A percentile compares a stretch with the other conserved stretches of the same genome.
Conservation (phyloP, 2,797 vertebrate species). For the Novumbra hubbsi region DNA sequence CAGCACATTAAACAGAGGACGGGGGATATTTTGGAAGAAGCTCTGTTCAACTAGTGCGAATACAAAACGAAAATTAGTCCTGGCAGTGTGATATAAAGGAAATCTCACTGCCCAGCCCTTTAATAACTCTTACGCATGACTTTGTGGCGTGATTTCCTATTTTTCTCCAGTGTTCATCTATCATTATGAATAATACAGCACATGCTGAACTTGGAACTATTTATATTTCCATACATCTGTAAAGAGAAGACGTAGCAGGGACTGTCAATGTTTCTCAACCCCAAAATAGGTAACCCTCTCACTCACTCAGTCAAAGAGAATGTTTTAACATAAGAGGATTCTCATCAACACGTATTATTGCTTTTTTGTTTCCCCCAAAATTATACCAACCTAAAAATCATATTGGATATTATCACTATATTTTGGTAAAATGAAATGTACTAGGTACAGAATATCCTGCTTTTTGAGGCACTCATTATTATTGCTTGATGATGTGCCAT, state of each 20-base stretch:
- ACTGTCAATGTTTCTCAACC: not conserved
- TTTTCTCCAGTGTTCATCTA: not conserved
- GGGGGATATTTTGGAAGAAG: not conserved
- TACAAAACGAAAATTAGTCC: not conserved
- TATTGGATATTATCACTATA: not conserved
- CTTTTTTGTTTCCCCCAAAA: not conserved
- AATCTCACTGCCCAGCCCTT: not conserved
- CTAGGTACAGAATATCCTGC: not conserved
- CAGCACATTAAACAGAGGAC: not conserved
- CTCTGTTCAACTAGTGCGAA: not conserved
- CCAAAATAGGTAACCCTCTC: not conserved
- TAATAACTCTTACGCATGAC: not conserved
- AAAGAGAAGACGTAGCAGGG: not conserved
- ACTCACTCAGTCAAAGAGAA: not conserved
- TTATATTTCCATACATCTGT: not conserved
- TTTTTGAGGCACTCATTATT: not conserved
- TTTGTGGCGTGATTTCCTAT: conserved; percentile 1
- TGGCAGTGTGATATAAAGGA: not conserved
- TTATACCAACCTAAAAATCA: not conserved
- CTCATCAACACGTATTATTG: not conserved
- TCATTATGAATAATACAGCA: conserved; percentile 14
- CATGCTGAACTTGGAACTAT: not conserved
- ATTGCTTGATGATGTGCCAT: not conserved
- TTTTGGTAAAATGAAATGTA: not conserved
- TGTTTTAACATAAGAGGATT: not conserved